Base-by-base conservation (phyloP, 1,140 invertebrate species). In the Drosophila kurseongensis region DNA sequence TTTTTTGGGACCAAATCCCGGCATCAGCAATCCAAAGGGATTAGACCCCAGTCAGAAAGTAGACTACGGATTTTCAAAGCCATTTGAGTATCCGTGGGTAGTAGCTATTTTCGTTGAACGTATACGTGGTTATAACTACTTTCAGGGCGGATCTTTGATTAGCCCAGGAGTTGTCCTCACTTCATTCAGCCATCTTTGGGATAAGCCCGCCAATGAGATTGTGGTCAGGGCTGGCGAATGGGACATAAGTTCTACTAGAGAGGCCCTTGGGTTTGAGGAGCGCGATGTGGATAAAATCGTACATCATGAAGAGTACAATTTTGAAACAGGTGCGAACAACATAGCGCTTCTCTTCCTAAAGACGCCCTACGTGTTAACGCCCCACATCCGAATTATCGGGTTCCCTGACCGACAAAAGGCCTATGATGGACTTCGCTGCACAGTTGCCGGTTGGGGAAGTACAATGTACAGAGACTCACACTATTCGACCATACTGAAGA, bases 401-500 rank as follows among this genome's bases (percentile, higher is more conserved):
- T 13, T 71, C 36, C 60, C 60, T 35, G 27, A 6, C 0, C n/a
- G 12, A 0, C n/a, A 16, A 7, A 13, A 7, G 4, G 14, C 13
- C 12, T 14, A 48, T 1, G 29, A 41, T 1, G 35, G 36, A n/a
- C 27, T 10, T 4, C 41, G n/a, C 5, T 71, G 67, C 29, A 40
- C 5, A 4, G 45, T 45, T 3, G 63, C 66, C 0, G 66, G 71
- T 10, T 71, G 71, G 71, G 55, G 50, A n/a, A n/a, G 4, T 1
- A 18, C 2, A 1, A 23, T 5, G 1, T 38, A 8, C 5, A 0
- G 13, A 1, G 35, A 48, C 4, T 1, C 1, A 6, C 2, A 1
- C 23, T 7, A 4, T 35, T 36, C 45, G 10, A 2, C 2, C 14
- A 45, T 95, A 9, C 76, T 96, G 66, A 95, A 95, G 66, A 94